These are phyloP conservation scores for Pitangus sulphuratus DNA, from an alignment of 2,797 vertebrate species.

Conservation along the genomic window DNA sequence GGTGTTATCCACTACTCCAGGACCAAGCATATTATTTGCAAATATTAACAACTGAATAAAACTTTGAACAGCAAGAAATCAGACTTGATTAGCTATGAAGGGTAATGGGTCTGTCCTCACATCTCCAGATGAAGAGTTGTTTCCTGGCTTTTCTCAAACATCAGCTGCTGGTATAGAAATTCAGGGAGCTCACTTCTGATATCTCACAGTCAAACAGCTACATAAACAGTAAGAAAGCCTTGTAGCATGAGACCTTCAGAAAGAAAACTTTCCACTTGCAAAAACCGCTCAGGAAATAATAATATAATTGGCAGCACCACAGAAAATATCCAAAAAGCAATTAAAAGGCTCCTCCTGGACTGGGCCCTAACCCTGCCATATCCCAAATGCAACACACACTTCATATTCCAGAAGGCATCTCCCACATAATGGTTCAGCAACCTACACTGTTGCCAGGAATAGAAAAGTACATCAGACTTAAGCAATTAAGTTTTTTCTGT, in stretches of 20 bases:
- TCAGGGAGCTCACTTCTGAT: neutral
- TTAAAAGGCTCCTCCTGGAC: slow-evolving; percentile 6
- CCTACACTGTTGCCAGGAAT: slow-evolving; percentile 50
- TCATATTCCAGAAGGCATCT: slow-evolving; percentile 57
- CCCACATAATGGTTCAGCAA: slow-evolving; percentile 48
- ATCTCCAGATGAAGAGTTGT: neutral
- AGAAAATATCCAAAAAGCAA: slow-evolving; percentile 17
- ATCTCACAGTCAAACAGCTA: neutral
- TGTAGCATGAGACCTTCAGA: neutral
- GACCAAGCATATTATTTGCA: neutral
- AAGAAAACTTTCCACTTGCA: neutral
- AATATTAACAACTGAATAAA: neutral
- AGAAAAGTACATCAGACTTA: slow-evolving; percentile 51
- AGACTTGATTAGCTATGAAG: neutral
- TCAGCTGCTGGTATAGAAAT: neutral
- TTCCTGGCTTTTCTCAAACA: neutral
- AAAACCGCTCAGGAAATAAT: neutral
- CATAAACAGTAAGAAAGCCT: neutral
- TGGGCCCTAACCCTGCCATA: slow-evolving; percentile 17
- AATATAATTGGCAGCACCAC: neutral
- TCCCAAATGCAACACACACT: slow-evolving; percentile 23
- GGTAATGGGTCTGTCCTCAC: neutral
- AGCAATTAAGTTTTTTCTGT: slow-evolving; percentile 41
- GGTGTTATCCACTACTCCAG: neutral
- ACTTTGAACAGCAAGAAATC: neutral